A percentile compares a stretch with the other conserved stretches of the same genome.
These are phyloP conservation scores for Pseudochirops cupreus DNA, from an alignment of 2,797 vertebrate species.

Conservation along the genomic window DNA sequence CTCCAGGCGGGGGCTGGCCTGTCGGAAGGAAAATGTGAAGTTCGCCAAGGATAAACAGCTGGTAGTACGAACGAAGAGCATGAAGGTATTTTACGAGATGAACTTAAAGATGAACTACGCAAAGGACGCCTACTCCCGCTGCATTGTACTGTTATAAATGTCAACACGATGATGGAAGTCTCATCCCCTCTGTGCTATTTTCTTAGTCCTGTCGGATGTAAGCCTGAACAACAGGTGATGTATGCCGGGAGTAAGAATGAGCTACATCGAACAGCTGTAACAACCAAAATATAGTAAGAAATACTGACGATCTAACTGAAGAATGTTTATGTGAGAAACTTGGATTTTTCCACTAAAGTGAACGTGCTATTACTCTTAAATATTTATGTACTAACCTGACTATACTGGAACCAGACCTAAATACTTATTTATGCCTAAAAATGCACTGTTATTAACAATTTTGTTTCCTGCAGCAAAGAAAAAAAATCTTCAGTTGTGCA, in stretches of 20 bases:
- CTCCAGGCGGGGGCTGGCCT: too few species aligned
- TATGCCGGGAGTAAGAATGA: conserved; percentile 96
- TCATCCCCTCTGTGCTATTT: conserved; percentile 97
- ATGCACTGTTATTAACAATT: conserved; percentile 87
- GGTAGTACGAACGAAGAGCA: neutral
- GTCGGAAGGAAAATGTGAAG: neutral
- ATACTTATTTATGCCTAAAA: conserved; percentile 85
- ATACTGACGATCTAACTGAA: conserved; percentile 93
- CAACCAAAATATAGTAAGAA: conserved; percentile 92
- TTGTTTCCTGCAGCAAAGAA: conserved; percentile 84
- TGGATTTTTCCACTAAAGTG: conserved; percentile 89
- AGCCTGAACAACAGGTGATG: conserved; percentile 94
- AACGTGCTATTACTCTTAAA: conserved; percentile 79
- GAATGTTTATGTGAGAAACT: conserved; percentile 94
- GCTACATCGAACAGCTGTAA: conserved; percentile 92
- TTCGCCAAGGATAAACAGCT: too few species aligned
- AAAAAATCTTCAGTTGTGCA: conserved; percentile 80
- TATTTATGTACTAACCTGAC: conserved; percentile 85
- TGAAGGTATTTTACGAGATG: neutral
- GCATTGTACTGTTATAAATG: conserved; percentile 98
- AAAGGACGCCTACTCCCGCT: conserved; percentile 67
- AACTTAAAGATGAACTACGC: neutral
- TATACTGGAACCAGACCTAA: conserved; percentile 87
- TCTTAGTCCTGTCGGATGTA: conserved; percentile 89
- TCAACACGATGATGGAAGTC: conserved; percentile 94